A percentile compares a stretch with the other conserved stretches of the same genome.
Conservation (phyloP, 53 echinoderm and acorn worm genomes). For the Echinarachnius parma region DNA sequence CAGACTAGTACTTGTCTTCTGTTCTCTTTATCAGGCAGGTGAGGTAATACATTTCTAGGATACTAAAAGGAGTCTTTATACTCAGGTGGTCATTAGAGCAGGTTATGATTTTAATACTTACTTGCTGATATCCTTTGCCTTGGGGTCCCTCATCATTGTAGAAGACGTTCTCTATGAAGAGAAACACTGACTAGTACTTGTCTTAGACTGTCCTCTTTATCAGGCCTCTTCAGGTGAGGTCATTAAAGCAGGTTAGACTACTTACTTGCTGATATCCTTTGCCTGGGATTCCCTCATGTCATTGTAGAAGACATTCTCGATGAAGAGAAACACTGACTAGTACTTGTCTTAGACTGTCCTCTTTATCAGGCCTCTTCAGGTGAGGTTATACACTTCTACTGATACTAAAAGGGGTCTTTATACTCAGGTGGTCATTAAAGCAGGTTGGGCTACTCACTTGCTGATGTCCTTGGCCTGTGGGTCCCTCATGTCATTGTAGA, state of each 20-base stretch:
- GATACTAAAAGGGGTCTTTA: too few relatives aligned
- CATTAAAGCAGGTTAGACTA: background rate
- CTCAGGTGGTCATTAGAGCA: too few relatives aligned
- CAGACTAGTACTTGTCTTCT: conserved; percentile 90
- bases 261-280: conserved; percentile 59
- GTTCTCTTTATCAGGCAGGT: too few relatives aligned
- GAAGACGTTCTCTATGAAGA: conserved; percentile 73
- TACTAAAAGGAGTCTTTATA: too few relatives aligned
- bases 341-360: too few relatives aligned
- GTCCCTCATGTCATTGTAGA: conserved; percentile 76
- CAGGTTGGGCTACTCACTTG: conserved; percentile 25
- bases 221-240: too few relatives aligned
- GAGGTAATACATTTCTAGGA: too few relatives aligned
- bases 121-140: conserved; percentile 61
- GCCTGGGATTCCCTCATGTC: conserved; percentile 59
- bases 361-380: too few relatives aligned
- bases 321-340: conserved; percentile 76
- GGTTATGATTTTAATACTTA: too few relatives aligned
- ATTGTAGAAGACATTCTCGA: conserved; percentile 69
- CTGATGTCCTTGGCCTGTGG: conserved; percentile 74
- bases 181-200: conserved; percentile 74
- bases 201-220: too few relatives aligned
- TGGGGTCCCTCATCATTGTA: conserved; percentile 66
- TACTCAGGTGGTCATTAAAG: background rate
- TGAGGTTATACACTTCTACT: too few relatives aligned